Evolutionary conservation across 1,140 invertebrate species (phyloP).

Genomic region (Drosophila suzukii): DNA sequence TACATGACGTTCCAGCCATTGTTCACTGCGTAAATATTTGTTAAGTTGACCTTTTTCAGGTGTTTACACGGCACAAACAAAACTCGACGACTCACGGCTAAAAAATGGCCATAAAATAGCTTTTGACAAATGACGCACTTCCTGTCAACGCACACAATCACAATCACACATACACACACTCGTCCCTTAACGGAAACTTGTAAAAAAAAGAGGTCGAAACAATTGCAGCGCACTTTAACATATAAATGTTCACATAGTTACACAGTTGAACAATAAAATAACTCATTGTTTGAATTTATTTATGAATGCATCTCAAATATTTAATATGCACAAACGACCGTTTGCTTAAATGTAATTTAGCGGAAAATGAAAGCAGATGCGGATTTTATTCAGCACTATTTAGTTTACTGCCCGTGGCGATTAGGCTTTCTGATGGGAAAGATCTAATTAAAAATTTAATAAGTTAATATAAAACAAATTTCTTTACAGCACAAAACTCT

Average conservation of each 20-base stretch:
- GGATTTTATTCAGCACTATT: conserved; percentile 2
- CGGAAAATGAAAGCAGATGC: conserved; percentile 14
- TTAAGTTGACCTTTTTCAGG: conserved; percentile 46
- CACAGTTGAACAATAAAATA: conserved; percentile 30
- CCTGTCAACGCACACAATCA: conserved; percentile 37
- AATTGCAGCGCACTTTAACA: conserved; percentile 30
- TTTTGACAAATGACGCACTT: conserved; percentile 70
- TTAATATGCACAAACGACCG: conserved; percentile 31
- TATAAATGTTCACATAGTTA: conserved; percentile 38
- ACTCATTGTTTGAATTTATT: conserved; percentile 48
- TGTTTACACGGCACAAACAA: conserved; percentile 43
- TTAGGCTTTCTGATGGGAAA: not conserved
- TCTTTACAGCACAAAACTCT: conserved; percentile 9
- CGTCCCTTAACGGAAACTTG: conserved; percentile 21
- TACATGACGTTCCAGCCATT: conserved; percentile 8
- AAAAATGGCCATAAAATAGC: conserved; percentile 55
- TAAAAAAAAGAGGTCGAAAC: conserved; percentile 31
- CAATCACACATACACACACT: conserved; percentile 26
- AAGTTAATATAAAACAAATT: not conserved
- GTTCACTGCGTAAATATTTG: conserved; percentile 45
- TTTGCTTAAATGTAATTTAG: conserved; percentile 35
- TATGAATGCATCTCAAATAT: conserved; percentile 44
- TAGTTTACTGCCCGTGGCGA: not conserved
- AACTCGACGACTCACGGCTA: conserved; percentile 29
- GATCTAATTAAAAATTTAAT: conserved; percentile 9